Evolutionary conservation across 2,888 invertebrate genomes (phyloP), one percentile per base, ranked within the genome.

Genomic region (Dicyrtomina minuta): DNA sequence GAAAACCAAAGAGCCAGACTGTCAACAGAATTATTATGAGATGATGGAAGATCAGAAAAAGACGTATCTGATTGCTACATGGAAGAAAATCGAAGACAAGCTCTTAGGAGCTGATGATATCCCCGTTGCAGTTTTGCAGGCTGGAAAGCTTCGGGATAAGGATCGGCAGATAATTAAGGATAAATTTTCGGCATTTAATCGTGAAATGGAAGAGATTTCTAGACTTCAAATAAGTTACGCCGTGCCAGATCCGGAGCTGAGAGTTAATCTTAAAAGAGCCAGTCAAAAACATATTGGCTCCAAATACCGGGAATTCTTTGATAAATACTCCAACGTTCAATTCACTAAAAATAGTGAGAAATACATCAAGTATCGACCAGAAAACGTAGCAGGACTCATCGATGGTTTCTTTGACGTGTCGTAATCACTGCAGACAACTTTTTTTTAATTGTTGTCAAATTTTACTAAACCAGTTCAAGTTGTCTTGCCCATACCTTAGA

Each of bases 321-420:
- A 90, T 79, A 86, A 85, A 85, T 88, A 83, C 83, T 84, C 89
- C 1, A 82, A 85, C 51, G 85, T 91, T 56, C 88, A 90, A 68
- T 97, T 97, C 82, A 91, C 94, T 24, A 96, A 96, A 83, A 94
- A 96, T 84, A 89, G 89, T 0, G 92, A 92, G 73, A 97, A 97
- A 82, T 96, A 97, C 82, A 88, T 96, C 70, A 94, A 92, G 83
- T 93, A 93, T 81, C 88, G 88, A 39, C 93, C 94, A 0, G 88
- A 90, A 79, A 91, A 93, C 81, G 90, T 97, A 8, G 88, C 90
- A 1, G 87, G 88, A 0, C 86, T 92, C 80, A 87, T 97, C 60
- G 92, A 94, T 80, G 90, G 91, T 71, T 93, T 96, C 80, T 97
- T 97, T 82, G 96, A 96, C 84, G 91, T 93, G 3, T 70, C 74